A percentile compares a stretch with the other conserved stretches of the same genome.
Conservation (phyloP, 2,113 vertebrate species). For the Dromas ardeola region DNA sequence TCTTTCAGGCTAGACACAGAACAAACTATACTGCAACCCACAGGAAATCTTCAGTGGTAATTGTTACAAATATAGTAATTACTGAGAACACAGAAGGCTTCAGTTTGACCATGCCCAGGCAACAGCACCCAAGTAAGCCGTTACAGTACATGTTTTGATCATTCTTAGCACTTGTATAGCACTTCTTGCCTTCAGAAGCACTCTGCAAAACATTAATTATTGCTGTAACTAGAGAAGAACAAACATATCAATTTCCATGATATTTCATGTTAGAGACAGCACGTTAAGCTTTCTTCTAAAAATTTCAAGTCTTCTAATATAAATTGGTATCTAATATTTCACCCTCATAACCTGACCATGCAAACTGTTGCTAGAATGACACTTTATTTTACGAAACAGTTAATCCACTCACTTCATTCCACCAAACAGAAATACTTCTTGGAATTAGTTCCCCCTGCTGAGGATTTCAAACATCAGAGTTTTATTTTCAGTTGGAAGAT, state of each 20-base stretch:
- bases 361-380: not conserved
- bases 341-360: not conserved
- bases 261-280: not conserved
- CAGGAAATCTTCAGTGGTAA: not conserved
- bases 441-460: not conserved
- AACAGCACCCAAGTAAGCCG: not conserved
- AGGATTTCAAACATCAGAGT: not conserved
- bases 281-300: not conserved
- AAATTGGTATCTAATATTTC: not conserved
- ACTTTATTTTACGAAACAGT: not conserved
- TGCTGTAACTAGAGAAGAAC: slow-evolving; percentile 8
- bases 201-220: slow-evolving; percentile 18
- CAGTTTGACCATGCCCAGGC: not conserved
- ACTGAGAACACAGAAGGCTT: not conserved
- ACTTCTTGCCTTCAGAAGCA: slow-evolving; percentile 34
- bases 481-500: slow-evolving; percentile 1
- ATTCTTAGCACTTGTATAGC: not conserved
- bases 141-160: not conserved
- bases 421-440: not conserved
- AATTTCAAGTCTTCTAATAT: not conserved
- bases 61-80: not conserved
- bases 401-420: not conserved
- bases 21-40: not conserved
- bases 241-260: not conserved
- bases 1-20: not conserved